A percentile compares a stretch with the other conserved stretches of the same genome.
Conservation (phyloP, 2,113 vertebrate species). For the Hypocryptadius cinnamomeus region DNA sequence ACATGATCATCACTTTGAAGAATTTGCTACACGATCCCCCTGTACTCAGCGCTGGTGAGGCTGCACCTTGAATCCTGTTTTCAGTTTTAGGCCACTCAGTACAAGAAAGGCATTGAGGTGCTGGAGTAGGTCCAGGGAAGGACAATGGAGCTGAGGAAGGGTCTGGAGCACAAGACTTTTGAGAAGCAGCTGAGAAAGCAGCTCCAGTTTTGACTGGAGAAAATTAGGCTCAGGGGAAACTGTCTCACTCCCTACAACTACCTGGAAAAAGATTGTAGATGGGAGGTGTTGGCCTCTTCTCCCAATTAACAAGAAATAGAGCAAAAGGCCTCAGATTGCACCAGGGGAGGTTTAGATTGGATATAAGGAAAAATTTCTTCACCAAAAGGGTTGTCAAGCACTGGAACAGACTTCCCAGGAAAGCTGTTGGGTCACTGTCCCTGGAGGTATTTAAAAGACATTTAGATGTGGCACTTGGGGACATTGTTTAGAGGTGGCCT, state of each 20-base stretch:
- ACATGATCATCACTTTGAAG: neutral
- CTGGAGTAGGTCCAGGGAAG: neutral
- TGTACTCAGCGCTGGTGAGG: accelerated
- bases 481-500: neutral
- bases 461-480: neutral
- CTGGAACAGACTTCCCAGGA: neutral
- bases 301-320: neutral
- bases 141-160: neutral
- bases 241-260: accelerated
- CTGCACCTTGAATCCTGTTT: neutral
- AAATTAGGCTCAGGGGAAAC: neutral
- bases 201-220: neutral
- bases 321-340: neutral
- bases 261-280: neutral
- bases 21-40: neutral
- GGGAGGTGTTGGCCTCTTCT: neutral
- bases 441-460: neutral
- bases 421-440: accelerated
- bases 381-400: neutral
- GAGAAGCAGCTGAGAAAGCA: neutral
- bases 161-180: neutral
- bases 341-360: neutral
- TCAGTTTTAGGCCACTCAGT: neutral
- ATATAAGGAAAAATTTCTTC: neutral
- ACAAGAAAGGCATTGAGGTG: neutral